These are phyloP conservation scores for Loxodonta africana DNA, from an alignment of 2,113 vertebrate species.

Conservation along the genomic window DNA sequence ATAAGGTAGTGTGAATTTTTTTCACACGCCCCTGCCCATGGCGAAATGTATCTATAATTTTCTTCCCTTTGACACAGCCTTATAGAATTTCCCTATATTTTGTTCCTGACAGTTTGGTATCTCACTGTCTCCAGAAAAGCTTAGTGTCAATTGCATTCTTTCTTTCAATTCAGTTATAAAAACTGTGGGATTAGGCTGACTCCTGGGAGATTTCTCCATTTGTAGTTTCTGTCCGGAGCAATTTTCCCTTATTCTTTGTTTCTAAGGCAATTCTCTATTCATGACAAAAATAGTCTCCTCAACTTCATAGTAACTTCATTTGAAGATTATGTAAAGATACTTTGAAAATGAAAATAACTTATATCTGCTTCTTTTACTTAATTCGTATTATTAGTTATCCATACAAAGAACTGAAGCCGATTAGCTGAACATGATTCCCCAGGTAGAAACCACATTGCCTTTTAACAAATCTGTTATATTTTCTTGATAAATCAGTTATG, in stretches of 20 bases:
- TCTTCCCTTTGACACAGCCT: slow-evolving; percentile 33
- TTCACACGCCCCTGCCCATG: not conserved
- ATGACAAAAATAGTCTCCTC: slow-evolving; percentile 30
- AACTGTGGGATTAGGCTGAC: slow-evolving; percentile 16
- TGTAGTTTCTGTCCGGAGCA: slow-evolving; percentile 57
- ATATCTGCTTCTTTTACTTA: slow-evolving; percentile 17
- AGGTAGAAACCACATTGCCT: not conserved
- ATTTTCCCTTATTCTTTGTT: slow-evolving; percentile 44
- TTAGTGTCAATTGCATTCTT: slow-evolving; percentile 43
- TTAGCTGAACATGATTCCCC: not conserved
- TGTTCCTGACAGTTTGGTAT: slow-evolving; percentile 20
- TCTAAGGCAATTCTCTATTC: slow-evolving; percentile 32
- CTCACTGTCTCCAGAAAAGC: slow-evolving; percentile 32
- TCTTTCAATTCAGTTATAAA: slow-evolving; percentile 60
- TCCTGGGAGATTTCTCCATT: slow-evolving; percentile 27
- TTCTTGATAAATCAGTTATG: not conserved
- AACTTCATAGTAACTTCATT: not conserved
- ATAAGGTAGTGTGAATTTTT: not conserved
- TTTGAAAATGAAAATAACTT: slow-evolving; percentile 59
- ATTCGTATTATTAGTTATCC: not conserved
- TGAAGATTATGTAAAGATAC: not conserved
- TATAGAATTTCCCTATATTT: slow-evolving; percentile 48
- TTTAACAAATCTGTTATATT: not conserved
- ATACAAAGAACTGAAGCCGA: slow-evolving; percentile 43
- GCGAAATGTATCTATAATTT: slow-evolving; percentile 53